Evolutionary conservation across 2,797 vertebrate species (phyloP), one percentile per base, ranked within the genome.

Genomic region (Gymnoscopelus microlampas): DNA sequence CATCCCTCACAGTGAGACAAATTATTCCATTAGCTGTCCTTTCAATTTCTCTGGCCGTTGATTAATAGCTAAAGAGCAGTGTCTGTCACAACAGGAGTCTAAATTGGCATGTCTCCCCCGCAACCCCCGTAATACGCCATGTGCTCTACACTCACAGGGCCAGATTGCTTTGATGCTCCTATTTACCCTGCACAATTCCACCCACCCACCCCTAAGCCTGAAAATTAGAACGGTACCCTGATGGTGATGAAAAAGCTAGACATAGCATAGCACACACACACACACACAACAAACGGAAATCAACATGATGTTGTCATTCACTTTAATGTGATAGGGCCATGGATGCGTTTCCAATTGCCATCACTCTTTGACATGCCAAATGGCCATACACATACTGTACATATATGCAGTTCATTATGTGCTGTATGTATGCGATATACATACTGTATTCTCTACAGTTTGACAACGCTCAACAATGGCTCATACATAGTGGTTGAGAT

Each of bases 31-130:
- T 86, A 86, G 65, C 79, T 78, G 84, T 86, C 81, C 82, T 70
- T 85, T 87, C 83, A 79, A 84, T 89, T 84, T 85, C 66, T 78
- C 78, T 69, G 80, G 74, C 76, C 84, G 71, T 83, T 89, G 83
- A 88, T 86, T 86, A 87, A 89, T 85, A 82, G 83, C 85, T 80
- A 79, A 87, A 88, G 82, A 85, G 85, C 75, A 39, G 44, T 70
- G 81, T 82, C 76, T 81, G 81, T 88, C 85, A 86, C 85, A 69
- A 72, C 72, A 50, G 63, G 84, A 82, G 81, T 76, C 80, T 72
- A 79, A 75, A 72, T 80, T 74, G 77, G 67, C 81, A 78, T 72
- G 75, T 74, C 80, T 77, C 77, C 60, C 60, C 15, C 13, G 82
- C 85, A 63, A 62, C 71, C 50, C 56, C 51, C 70, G 49, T 86